A percentile compares a stretch with the other conserved stretches of the same genome.
Evolutionary conservation across 1,140 invertebrate genomes (phyloP).

Genomic region (Drosophila equinoxialis): DNA sequence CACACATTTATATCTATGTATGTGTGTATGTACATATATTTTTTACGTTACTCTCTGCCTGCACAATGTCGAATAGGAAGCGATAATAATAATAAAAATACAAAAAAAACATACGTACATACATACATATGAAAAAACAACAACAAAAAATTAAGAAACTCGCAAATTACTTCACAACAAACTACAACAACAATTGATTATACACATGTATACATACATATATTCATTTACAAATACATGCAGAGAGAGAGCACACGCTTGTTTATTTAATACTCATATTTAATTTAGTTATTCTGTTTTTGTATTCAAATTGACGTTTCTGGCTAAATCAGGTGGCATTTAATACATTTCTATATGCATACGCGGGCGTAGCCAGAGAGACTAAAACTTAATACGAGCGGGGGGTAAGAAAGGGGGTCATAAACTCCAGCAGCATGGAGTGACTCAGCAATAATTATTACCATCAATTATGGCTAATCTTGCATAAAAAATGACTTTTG

Average conservation of each 20-base stretch:
- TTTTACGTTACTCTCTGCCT: conserved; percentile 64
- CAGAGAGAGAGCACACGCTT: conserved; percentile 29
- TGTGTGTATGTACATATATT: conserved; percentile 21
- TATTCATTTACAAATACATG: neutral
- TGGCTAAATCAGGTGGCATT: conserved; percentile 57
- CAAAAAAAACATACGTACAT: neutral
- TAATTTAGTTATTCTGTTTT: conserved; percentile 35
- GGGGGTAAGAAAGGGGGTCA: neutral
- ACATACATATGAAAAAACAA: conserved; percentile 48
- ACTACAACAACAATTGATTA: conserved; percentile 35
- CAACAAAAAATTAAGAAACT: conserved; percentile 42
- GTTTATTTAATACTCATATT: conserved; percentile 61
- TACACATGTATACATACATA: neutral
- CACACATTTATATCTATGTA: conserved; percentile 7
- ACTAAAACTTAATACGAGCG: too few species aligned
- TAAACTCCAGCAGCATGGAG: too few species aligned
- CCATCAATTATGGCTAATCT: too few species aligned
- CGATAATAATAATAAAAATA: conserved; percentile 56
- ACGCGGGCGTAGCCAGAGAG: neutral
- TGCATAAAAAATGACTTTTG: too few species aligned
- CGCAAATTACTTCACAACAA: conserved; percentile 40
- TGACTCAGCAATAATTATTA: too few species aligned
- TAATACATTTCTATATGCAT: conserved; percentile 31
- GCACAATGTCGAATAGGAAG: conserved; percentile 65
- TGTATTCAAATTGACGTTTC: conserved; percentile 40